Base-by-base conservation (phyloP, 1,140 invertebrate genomes). In the Calliopsis andreniformis region DNA sequence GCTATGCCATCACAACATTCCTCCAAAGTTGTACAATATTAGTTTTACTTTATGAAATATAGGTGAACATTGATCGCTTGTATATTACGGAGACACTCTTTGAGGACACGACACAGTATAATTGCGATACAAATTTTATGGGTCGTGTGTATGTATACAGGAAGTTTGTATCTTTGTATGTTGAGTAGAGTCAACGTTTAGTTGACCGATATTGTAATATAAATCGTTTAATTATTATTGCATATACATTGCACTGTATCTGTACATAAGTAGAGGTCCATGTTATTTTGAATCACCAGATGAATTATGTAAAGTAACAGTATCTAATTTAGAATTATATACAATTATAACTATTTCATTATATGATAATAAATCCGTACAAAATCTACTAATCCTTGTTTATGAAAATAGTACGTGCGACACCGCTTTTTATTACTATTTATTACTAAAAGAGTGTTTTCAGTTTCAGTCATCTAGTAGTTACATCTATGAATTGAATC, bases 11-110 rank as follows among this genome's bases (percentile, higher is more conserved):
- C 91, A 91, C 89, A 88, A 92, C 91, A 92, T 92, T 92, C 91
- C 91, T 91, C 91, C 91, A 92, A 92, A 91, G 91, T 92, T 92
- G 90, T 92, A 92, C 87, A 91, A 92, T 92, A 89, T 91, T 91
- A 91, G 88, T 91, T 92, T 90, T 90, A 90, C 86, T 88, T 89
- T 89, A 86, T 84, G 80, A 88, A 87, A 86, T 72, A 87, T 82
- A 80, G 87, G 35, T 5, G 83, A 85, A 83, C 72, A 85, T 86
- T 73, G 82, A 87, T 89, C 80, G 89, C 85, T 83, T 91, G 88
- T 91, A 91, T 87, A 91, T 89, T 90, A 90, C 84, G 76, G 59
- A 39, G 35, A 76, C 55, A 76, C 49, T 59, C 59, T 87, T n/a
- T 86, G 79, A 82, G 73, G 79, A 83, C 73, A 76, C 84, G 84